These are phyloP conservation scores for Falcaria lacertinaria DNA, from an alignment of 2,888 invertebrate genomes.

Conservation along the genomic window DNA sequence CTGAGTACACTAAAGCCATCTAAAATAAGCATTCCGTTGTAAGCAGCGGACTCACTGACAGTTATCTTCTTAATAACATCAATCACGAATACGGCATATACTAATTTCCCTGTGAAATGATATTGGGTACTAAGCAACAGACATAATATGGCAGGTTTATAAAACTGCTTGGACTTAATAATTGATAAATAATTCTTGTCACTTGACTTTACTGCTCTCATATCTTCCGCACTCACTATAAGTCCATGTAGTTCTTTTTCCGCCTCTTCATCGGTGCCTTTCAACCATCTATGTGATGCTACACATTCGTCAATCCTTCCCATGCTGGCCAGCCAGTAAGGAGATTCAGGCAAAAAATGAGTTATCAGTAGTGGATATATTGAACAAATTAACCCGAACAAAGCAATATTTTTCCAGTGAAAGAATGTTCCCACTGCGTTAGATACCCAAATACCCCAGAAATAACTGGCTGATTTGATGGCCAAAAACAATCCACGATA, in stretches of 20 bases:
- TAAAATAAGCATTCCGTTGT: slow-evolving; percentile 26
- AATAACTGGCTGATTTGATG: slow-evolving; percentile 21
- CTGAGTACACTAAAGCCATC: slow-evolving; percentile 21
- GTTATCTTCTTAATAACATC: slow-evolving; percentile 25
- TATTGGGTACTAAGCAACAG: slow-evolving; percentile 8
- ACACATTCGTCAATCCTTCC: slow-evolving; percentile 21
- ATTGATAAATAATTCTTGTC: not conserved
- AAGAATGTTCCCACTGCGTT: slow-evolving; percentile 25
- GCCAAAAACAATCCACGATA: slow-evolving; percentile 20
- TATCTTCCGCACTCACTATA: too few species aligned
- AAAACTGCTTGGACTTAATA: slow-evolving; percentile 10
- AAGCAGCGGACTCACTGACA: slow-evolving; percentile 15
- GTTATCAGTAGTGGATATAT: slow-evolving; percentile 14
- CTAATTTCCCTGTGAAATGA: slow-evolving; percentile 23
- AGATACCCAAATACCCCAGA: slow-evolving; percentile 24
- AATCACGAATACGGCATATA: slow-evolving; percentile 18
- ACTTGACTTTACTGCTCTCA: not conserved
- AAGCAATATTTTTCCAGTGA: slow-evolving; percentile 22
- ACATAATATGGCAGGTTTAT: slow-evolving; percentile 17
- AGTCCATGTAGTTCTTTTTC: slow-evolving; percentile 14
- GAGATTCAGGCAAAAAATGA: slow-evolving; percentile 17
- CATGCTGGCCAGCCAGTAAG: slow-evolving; percentile 24
- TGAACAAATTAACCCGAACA: slow-evolving; percentile 16
- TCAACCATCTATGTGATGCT: slow-evolving; percentile 19
- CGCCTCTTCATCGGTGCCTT: slow-evolving; percentile 14